Conservation (phyloP, 2,797 vertebrate species). For the Mormyrops boulengeri region DNA sequence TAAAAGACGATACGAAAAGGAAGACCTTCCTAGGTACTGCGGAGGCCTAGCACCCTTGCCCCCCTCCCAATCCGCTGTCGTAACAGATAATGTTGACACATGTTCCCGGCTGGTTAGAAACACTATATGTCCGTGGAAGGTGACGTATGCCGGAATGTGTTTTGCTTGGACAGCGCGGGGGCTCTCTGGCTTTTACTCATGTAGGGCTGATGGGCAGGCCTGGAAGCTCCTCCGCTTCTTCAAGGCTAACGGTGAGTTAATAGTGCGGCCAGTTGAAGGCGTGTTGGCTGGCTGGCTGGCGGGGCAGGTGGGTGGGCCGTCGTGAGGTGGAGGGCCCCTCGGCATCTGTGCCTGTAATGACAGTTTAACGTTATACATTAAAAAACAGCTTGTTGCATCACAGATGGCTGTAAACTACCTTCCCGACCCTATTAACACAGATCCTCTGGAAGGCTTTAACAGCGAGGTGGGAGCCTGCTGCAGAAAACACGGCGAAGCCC, state of each 20-base stretch:
- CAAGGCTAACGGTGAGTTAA: slow-evolving; percentile 20
- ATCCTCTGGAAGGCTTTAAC: not conserved
- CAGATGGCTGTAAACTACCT: not conserved
- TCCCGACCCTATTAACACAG: not conserved
- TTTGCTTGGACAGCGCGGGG: slow-evolving; percentile 77
- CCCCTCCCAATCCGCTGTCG: slow-evolving; percentile 75
- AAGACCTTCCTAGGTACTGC: slow-evolving; percentile 69
- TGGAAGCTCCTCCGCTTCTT: slow-evolving; percentile 19
- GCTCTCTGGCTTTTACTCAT: slow-evolving; percentile 79
- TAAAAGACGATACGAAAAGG: slow-evolving; percentile 54
- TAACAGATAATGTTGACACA: slow-evolving; percentile 87
- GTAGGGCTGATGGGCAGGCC: slow-evolving; percentile 67
- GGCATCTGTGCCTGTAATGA: not conserved
- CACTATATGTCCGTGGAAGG: slow-evolving; percentile 87
- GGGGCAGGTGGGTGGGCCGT: not conserved
- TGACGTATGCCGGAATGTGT: slow-evolving; percentile 96
- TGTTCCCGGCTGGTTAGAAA: slow-evolving; percentile 85
- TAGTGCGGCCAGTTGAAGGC: slow-evolving; percentile 12
- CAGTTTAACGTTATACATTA: not conserved
- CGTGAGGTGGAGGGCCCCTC: not conserved
- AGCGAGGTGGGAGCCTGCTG: too few relatives aligned
- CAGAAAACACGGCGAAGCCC: not conserved
- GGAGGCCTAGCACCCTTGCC: slow-evolving; percentile 65
- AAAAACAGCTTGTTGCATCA: not conserved
- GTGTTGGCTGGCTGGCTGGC: not conserved